phyloP scores from a whole-genome alignment of 1,140 invertebrate genomes.

The Aphaenogaster rudis region DNA sequence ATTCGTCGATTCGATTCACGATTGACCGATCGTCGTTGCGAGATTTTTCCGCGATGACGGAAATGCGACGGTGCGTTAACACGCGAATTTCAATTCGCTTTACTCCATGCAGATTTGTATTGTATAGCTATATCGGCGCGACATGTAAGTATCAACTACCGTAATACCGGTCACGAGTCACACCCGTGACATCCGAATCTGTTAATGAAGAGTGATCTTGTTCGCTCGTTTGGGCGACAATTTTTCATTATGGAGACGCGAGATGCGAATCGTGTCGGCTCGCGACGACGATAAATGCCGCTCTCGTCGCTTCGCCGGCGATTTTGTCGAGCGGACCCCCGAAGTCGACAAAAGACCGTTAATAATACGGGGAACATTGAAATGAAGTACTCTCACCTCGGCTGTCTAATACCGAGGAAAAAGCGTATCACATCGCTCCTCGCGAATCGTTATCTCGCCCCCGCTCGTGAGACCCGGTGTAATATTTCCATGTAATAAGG shows the following conservation, averaged over 20 bases:
- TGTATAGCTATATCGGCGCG: neutral
- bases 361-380: conserved; percentile 59
- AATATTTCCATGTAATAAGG: conserved; percentile 57
- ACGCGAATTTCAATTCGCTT: conserved; percentile 26
- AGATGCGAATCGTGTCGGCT: conserved; percentile 7
- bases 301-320: conserved; percentile 20
- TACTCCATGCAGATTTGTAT: neutral
- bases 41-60: conserved; percentile 4
- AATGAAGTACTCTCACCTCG: conserved; percentile 38
- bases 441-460: conserved; percentile 41
- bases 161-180: neutral
- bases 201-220: conserved; percentile 37
- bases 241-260: conserved; percentile 45
- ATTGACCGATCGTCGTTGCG: conserved; percentile 8
- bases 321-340: conserved; percentile 28
- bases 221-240: neutral
- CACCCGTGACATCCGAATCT: neutral
- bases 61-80: conserved; percentile 1
- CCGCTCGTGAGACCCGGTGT: neutral
- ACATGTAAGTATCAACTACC: neutral
- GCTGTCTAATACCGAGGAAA: conserved; percentile 56
- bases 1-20: conserved; percentile 37
- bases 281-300: conserved; percentile 37
- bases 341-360: conserved; percentile 46
- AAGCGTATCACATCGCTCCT: conserved; percentile 51